phyloP scores from a whole-genome alignment of 2,797 vertebrate species.

The Acipenser transmontanus region DNA sequence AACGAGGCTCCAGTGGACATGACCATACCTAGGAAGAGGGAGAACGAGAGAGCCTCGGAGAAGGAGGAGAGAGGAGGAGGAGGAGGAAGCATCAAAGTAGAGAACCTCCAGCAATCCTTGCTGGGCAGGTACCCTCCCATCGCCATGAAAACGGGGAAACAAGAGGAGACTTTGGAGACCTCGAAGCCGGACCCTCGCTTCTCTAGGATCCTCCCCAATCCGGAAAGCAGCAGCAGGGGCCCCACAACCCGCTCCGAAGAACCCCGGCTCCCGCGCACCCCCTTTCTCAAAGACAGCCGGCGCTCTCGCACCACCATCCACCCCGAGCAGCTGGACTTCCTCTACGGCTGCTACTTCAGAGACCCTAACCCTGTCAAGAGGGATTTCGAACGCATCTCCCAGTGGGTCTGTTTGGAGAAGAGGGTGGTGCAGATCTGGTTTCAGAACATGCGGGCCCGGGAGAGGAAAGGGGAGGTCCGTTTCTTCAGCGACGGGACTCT shows the following conservation, averaged over 20 bases:
- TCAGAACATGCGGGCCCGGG: slow-evolving; percentile 86
- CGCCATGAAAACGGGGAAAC: no score
- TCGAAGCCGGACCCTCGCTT: no score
- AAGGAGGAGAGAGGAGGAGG: no score
- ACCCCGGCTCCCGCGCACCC: slow-evolving; percentile 41
- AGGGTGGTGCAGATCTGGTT: slow-evolving; percentile 95
- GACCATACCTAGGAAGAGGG: slow-evolving; percentile 30
- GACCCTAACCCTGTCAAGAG: slow-evolving; percentile 87
- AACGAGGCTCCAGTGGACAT: slow-evolving; percentile 50
- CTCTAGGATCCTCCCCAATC: no score
- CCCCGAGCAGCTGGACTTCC: slow-evolving; percentile 84
- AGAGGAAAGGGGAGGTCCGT: slow-evolving; percentile 84
- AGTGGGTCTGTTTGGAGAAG: slow-evolving; percentile 87
- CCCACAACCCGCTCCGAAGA: no score
- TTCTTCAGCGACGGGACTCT: slow-evolving; percentile 72
- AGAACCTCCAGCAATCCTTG: no score
- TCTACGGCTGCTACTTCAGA: slow-evolving; percentile 92
- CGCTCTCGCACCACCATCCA: slow-evolving; percentile 88
- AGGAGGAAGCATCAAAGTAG: slow-evolving; percentile 5
- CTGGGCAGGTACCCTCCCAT: no score
- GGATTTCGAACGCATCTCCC: slow-evolving; percentile 86
- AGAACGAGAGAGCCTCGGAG: no score
- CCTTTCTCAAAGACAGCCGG: slow-evolving; percentile 64
- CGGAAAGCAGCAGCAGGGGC: no score
- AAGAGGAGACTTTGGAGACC: no score